Evolutionary conservation across 2,797 vertebrate species (phyloP).

Genomic region (Paguma larvata): DNA sequence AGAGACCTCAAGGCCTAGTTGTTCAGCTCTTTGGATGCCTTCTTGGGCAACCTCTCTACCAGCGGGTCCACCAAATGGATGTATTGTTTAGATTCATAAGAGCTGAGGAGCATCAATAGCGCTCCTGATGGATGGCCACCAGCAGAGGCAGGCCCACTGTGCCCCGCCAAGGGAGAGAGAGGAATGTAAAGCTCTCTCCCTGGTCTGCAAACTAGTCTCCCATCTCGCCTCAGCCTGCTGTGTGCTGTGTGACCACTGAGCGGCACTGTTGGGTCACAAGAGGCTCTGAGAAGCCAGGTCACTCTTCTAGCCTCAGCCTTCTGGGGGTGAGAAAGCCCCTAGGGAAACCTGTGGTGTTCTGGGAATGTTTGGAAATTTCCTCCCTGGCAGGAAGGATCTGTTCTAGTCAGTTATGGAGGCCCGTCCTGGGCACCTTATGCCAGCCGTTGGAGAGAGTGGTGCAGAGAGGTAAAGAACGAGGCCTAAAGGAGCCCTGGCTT

Average conservation of each 20-base stretch:
- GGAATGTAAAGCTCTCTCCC: not conserved
- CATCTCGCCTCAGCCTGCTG: not conserved
- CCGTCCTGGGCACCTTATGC: not conserved
- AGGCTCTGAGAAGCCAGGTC: not conserved
- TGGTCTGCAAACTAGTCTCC: not conserved
- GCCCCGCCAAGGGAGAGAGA: not conserved
- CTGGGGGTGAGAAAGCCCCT: not conserved
- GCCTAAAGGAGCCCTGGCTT: not conserved
- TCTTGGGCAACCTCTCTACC: constrained; percentile 1
- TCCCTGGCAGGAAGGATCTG: not conserved
- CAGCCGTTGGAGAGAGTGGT: not conserved
- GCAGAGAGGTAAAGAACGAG: not conserved
- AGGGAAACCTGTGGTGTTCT: not conserved
- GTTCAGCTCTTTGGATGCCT: not conserved
- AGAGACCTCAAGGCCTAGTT: not conserved
- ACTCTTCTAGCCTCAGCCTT: not conserved
- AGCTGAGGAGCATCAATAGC: not conserved
- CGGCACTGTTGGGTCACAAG: constrained; percentile 43
- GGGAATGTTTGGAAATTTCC: not conserved
- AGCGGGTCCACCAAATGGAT: not conserved
- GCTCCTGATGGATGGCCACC: not conserved
- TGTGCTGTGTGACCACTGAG: not conserved
- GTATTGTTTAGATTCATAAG: not conserved
- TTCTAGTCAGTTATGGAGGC: not conserved
- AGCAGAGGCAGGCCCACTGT: not conserved